Evolutionary conservation across 2,113 vertebrate species (phyloP).

Genomic region (Callionymus lyra): DNA sequence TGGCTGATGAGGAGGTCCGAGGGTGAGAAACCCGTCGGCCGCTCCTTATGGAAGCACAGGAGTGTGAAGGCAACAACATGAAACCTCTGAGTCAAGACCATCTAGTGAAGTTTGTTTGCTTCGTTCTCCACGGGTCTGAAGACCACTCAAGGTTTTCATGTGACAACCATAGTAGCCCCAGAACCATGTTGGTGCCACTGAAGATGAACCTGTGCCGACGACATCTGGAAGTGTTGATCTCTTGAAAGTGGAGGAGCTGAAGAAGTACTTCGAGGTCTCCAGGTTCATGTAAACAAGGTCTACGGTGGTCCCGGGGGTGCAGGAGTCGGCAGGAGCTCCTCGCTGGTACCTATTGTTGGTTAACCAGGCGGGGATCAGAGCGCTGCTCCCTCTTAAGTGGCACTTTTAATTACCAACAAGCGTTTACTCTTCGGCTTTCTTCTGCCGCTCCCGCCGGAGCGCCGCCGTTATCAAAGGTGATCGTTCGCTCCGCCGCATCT

Average conservation of each 20-base stretch:
- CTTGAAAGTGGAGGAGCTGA: conserved; percentile 4
- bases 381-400: conserved; percentile 31
- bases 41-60: too few relatives aligned
- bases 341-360: conserved; percentile 31
- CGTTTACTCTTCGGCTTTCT: conserved; percentile 46
- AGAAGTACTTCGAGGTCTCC: too few relatives aligned
- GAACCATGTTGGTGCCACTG: too few relatives aligned
- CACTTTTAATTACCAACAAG: conserved; percentile 57
- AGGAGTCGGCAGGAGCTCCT: conserved; percentile 25
- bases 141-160: too few relatives aligned
- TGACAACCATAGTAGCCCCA: too few relatives aligned
- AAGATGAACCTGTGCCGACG: too few relatives aligned
- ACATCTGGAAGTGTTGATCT: conserved; percentile 32
- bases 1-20: too few relatives aligned
- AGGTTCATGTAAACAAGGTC: conserved; percentile 15
- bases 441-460: conserved; percentile 45
- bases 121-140: too few relatives aligned
- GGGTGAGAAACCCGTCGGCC: too few relatives aligned
- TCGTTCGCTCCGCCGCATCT: conserved; percentile 61
- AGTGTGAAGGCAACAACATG: too few relatives aligned
- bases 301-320: conserved; percentile 40
- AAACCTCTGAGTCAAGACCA: too few relatives aligned
- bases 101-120: too few relatives aligned
- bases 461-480: conserved; percentile 65
- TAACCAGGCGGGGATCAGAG: conserved; percentile 54